phyloP scores from a whole-genome alignment of 2,888 invertebrate species.

The Lysandra bellargus region DNA sequence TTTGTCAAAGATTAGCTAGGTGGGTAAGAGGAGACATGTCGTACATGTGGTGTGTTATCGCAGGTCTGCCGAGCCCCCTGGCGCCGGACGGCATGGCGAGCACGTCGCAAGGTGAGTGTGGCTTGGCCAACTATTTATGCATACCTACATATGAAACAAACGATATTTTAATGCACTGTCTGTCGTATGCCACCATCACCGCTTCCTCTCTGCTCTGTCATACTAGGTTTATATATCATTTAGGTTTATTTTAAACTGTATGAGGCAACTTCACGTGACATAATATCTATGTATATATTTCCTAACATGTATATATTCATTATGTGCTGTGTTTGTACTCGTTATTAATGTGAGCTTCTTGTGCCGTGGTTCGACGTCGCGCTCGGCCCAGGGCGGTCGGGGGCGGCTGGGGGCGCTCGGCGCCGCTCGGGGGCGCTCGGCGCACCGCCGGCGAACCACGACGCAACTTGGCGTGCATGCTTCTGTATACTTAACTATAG shows the following conservation, averaged over 20 bases:
- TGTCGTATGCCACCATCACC: conserved; percentile 82
- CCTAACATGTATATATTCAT: conserved; percentile 74
- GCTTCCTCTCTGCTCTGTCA: conserved; percentile 82
- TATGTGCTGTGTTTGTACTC: conserved; percentile 78
- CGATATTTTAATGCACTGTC: conserved; percentile 81
- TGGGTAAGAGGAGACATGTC: conserved; percentile 32
- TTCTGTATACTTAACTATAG: conserved; percentile 74
- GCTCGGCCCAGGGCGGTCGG: conserved; percentile 69
- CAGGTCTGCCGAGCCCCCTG: conserved; percentile 83
- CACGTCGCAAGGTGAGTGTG: conserved; percentile 91
- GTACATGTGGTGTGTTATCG: conserved; percentile 52
- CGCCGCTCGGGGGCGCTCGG: conserved; percentile 49
- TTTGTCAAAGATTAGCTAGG: not conserved
- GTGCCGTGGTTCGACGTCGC: conserved; percentile 76
- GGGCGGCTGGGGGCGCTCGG: conserved; percentile 51
- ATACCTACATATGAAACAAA: conserved; percentile 77
- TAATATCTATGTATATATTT: conserved; percentile 65
- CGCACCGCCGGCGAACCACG: conserved; percentile 72
- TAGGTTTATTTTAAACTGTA: conserved; percentile 75
- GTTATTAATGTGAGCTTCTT: conserved; percentile 77
- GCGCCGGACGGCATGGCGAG: conserved; percentile 88
- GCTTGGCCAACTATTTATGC: conserved; percentile 77
- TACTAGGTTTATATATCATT: conserved; percentile 77
- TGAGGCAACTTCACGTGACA: conserved; percentile 79
- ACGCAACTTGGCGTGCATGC: conserved; percentile 78